Base-by-base conservation (phyloP, 2,113 vertebrate species). In the Taurulus bubalis region DNA sequence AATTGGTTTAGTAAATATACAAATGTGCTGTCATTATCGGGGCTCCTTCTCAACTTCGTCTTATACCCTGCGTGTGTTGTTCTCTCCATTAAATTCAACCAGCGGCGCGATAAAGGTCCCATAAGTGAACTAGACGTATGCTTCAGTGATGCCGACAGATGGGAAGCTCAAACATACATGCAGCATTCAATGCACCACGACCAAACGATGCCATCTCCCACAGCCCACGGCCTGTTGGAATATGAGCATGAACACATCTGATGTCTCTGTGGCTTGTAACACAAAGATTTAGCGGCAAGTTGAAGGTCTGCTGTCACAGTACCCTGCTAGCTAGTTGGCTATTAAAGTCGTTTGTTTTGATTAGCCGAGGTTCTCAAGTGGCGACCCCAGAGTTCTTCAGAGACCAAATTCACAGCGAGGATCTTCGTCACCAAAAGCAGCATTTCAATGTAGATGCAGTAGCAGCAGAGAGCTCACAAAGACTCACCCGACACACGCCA, bases 121-220 rank as follows among this genome's bases (percentile, higher is more conserved):
- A 47, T 18, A 68, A 18, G 4, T 24, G 40, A 34, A 51, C 9
- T 38, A 3, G 12, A 40, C 24, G 34, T 14, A 71, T 16, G 58
- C n/a, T 32, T 64, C 38, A 38, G 34, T 40, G 65, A 20, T 26
- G 56, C 14, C 10, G 22, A 59, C 49, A 60, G 83, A 81, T 73
- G 73, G 74, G 11, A 24, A 58, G 16, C 51, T 32, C 20, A 34
- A 62, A 62, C 9, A 30, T 22, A 58, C 8, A 47, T 18, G 10
- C 3, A n/a, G 8, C 42, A 60, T 12, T 60, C 60, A 62, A 22
- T 56, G 28, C 24, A 38, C 40, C 34, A 59, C 47, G n/a, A 49
- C 30, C 22, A 70, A 79, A 63, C 34, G 16, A n/a, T 3, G 6
- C 34, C 51, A 6, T 30, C 24, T 53, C 4, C 11, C 22, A 32